Evolutionary conservation across 35 echinoderm and acorn worm species (phyloP).

Genomic region (Ophioderma brevispina): DNA sequence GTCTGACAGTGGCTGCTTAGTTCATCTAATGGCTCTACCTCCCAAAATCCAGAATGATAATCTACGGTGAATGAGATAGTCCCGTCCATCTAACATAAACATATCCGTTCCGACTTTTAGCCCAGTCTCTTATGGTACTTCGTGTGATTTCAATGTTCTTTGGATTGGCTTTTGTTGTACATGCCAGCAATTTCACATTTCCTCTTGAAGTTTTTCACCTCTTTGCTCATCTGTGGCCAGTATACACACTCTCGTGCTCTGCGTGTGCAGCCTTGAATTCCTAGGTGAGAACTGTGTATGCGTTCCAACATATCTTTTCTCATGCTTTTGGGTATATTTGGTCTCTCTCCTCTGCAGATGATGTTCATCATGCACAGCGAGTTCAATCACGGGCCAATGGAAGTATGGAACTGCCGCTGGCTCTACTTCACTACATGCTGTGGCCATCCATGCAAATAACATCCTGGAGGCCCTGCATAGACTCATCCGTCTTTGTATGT

Average conservation of each 20-base stretch:
- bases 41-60: slow-evolving; percentile 53
- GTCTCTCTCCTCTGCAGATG: slow-evolving; percentile 41
- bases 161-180: no score
- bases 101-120: slow-evolving; percentile 51
- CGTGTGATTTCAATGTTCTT: slow-evolving; percentile 31
- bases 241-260: slow-evolving; percentile 60
- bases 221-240: slow-evolving; percentile 59
- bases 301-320: slow-evolving; percentile 53
- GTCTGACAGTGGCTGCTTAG: slow-evolving; percentile 28
- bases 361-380: slow-evolving; percentile 66
- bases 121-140: slow-evolving; percentile 52
- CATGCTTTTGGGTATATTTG: slow-evolving; percentile 47
- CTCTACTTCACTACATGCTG: not conserved
- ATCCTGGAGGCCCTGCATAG: slow-evolving; percentile 10
- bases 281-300: slow-evolving; percentile 56
- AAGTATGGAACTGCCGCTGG: slow-evolving; percentile 17
- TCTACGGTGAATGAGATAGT: slow-evolving; percentile 64
- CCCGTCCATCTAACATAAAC: slow-evolving; percentile 29
- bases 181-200: slow-evolving; percentile 55
- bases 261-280: slow-evolving; percentile 49
- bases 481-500: slow-evolving; percentile 7
- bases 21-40: slow-evolving; percentile 44
- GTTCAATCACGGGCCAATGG: slow-evolving; percentile 45
- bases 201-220: slow-evolving; percentile 58
- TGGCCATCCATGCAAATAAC: not conserved